phyloP scores from a whole-genome alignment of 1,140 invertebrate genomes.

The Oscheius sp. region DNA sequence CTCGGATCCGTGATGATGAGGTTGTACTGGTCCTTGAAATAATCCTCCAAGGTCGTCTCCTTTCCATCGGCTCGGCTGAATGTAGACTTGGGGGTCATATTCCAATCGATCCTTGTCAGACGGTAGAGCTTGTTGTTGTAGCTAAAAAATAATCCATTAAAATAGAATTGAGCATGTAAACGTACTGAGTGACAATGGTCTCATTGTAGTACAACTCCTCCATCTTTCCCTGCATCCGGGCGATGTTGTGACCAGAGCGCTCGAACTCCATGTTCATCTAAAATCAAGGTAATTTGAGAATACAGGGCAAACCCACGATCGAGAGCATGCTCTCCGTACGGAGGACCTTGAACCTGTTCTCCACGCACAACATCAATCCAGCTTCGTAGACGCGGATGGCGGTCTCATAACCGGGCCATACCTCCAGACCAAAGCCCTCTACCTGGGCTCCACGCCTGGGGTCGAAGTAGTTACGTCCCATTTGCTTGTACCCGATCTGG shows the following conservation, averaged over 20 bases:
- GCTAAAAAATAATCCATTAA: too few relatives aligned
- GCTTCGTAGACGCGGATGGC: constrained; percentile 33
- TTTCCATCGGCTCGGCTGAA: constrained; percentile 28
- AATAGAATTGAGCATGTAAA: too few relatives aligned
- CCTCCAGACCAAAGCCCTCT: not conserved
- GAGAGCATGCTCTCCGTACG: constrained; percentile 6
- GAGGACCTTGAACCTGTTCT: constrained; percentile 36
- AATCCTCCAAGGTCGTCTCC: constrained; percentile 15
- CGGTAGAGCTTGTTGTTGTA: constrained; percentile 36
- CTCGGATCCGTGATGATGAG: not conserved
- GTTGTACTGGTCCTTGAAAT: constrained; percentile 26
- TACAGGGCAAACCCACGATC: too few relatives aligned
- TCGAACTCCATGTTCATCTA: constrained; percentile 13
- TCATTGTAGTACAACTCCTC: constrained; percentile 15
- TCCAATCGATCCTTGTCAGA: constrained; percentile 13
- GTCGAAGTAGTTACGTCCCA: constrained; percentile 34
- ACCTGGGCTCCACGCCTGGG: not conserved
- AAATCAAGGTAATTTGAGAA: too few relatives aligned
- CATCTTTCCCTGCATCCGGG: constrained; percentile 11
- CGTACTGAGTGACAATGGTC: constrained; percentile 25
- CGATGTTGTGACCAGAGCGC: not conserved
- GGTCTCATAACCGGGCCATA: constrained; percentile 31
- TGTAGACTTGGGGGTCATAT: constrained; percentile 10
- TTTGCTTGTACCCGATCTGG: constrained; percentile 13
- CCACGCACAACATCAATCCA: constrained; percentile 31